These are phyloP conservation scores for Drosophila bifasciata DNA, from an alignment of 1,140 invertebrate species.

Conservation along the genomic window DNA sequence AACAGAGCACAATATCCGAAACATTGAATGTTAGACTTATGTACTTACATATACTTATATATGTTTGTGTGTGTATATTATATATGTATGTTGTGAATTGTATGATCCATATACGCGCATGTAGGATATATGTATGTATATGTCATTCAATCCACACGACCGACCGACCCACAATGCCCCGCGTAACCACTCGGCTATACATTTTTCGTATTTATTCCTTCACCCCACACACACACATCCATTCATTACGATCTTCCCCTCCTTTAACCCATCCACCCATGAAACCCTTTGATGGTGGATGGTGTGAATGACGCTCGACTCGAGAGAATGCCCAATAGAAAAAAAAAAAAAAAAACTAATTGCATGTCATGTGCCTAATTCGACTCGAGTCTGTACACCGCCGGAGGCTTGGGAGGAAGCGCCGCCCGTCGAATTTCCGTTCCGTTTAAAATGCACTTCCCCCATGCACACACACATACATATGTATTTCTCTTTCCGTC, in stretches of 20 bases:
- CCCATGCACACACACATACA: too few species aligned
- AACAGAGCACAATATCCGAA: slow-evolving; percentile 12
- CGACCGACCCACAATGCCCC: too few species aligned
- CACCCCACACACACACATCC: too few species aligned
- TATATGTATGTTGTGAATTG: slow-evolving; percentile 4
- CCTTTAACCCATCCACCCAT: too few species aligned
- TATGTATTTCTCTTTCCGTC: slow-evolving; percentile 12
- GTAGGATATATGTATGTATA: slow-evolving; percentile 8
- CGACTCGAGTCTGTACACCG: background rate
- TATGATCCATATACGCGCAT: slow-evolving; percentile 8
- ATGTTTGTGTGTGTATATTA: slow-evolving; percentile 10
- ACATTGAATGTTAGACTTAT: slow-evolving; percentile 48
- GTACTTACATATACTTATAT: slow-evolving; percentile 56
- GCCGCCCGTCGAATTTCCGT: background rate
- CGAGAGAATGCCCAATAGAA: background rate
- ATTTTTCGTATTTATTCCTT: background rate
- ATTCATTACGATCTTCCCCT: too few species aligned
- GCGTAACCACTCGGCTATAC: background rate
- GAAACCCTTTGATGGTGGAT: background rate
- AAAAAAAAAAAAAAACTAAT: slow-evolving; percentile 7
- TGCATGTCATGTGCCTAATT: slow-evolving; percentile 51
- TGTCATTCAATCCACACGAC: background rate
- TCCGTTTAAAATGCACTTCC: too few species aligned
- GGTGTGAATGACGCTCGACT: slow-evolving; percentile 6
- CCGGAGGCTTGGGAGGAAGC: background rate